Percentiles rank a stretch among this genome's conserved stretches.
phyloP scores from a whole-genome alignment of 2,113 vertebrate species.

The Rousettus leschenaultii region DNA sequence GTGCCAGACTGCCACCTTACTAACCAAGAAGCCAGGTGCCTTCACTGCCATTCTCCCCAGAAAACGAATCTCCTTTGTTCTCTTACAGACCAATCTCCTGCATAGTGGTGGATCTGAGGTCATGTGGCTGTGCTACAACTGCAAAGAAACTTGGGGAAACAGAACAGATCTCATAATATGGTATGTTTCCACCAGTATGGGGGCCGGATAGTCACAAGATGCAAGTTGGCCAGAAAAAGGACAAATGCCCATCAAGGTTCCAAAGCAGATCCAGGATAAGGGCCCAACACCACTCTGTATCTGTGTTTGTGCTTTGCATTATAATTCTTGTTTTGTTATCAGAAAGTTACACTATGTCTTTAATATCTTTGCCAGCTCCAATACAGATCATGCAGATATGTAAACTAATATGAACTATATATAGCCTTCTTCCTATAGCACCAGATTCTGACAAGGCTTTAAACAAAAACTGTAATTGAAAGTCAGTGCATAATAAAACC shows the following conservation, averaged over 20 bases:
- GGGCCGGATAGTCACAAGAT: not conserved
- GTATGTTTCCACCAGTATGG: not conserved
- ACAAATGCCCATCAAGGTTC: not conserved
- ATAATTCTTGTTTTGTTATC: not conserved
- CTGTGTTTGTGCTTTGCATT: not conserved
- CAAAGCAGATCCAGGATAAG: not conserved
- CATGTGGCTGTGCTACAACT: not conserved
- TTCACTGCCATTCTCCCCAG: not conserved
- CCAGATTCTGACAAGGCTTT: not conserved
- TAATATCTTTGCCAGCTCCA: not conserved
- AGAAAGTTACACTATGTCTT: not conserved
- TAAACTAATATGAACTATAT: not conserved
- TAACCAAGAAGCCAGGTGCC: not conserved
- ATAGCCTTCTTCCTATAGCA: not conserved
- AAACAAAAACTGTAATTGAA: conserved; percentile 9
- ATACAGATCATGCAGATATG: not conserved
- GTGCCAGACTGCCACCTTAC: not conserved
- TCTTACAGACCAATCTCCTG: not conserved
- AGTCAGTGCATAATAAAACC: not conserved
- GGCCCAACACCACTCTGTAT: not conserved
- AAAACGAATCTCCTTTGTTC: not conserved
- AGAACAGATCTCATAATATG: not conserved
- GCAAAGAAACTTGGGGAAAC: not conserved
- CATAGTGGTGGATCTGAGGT: not conserved
- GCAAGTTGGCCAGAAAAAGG: not conserved